phyloP scores from a whole-genome alignment of 2,888 invertebrate species.

The Calliphora vomitoria region DNA sequence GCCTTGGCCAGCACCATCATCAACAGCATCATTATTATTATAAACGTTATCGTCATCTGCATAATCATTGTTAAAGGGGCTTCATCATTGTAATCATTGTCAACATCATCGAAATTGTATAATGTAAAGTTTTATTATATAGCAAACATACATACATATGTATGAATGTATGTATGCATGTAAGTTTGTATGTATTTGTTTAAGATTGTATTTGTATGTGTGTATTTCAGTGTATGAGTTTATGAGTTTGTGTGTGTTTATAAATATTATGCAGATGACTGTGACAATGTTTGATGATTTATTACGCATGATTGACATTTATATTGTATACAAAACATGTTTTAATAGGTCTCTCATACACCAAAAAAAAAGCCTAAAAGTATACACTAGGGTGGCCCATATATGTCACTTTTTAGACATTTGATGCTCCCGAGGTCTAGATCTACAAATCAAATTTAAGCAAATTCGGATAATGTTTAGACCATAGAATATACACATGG shows the following conservation, averaged over 20 bases:
- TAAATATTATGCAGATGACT: conserved; percentile 58
- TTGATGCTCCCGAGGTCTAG: too few relatives aligned
- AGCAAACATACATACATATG: background rate
- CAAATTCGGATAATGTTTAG: too few relatives aligned
- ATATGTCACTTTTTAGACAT: too few relatives aligned
- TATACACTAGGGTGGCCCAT: background rate
- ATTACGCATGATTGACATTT: conserved; percentile 82
- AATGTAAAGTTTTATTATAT: background rate
- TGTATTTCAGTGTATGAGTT: background rate
- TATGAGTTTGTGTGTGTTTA: background rate
- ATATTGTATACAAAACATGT: conserved; percentile 76
- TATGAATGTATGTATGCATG: background rate
- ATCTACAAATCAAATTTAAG: background rate
- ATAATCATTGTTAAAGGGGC: conserved; percentile 7
- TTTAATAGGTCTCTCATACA: conserved; percentile 60
- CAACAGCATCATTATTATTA: conserved; percentile 2
- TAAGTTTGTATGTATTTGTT: background rate
- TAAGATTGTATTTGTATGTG: background rate
- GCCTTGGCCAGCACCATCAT: background rate
- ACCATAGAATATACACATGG: too few relatives aligned
- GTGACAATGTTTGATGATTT: conserved; percentile 78
- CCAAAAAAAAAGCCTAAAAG: background rate
- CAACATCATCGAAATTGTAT: background rate
- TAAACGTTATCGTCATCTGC: conserved; percentile 31
- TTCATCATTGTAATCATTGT: background rate